Percentiles rank a stretch among this genome's conserved stretches.
Conservation (phyloP, 2,797 vertebrate genomes). For the Enteromius paludinosus region DNA sequence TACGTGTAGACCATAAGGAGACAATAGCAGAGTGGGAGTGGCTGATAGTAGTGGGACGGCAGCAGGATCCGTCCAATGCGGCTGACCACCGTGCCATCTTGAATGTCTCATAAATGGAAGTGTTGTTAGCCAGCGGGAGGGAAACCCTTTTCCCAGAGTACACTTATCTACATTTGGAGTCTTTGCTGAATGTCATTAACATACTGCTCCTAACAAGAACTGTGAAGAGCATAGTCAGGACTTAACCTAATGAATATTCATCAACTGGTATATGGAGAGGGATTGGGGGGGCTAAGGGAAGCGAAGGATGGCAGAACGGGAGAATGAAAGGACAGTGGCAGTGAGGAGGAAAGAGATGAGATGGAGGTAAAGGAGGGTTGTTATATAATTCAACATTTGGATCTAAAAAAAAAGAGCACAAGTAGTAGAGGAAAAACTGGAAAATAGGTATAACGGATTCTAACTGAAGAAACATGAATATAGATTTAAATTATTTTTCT, state of each 20-base stretch:
- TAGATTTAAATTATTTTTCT: neutral
- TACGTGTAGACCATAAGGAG: neutral
- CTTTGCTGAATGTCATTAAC: slow-evolving; percentile 53
- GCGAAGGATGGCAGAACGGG: slow-evolving; percentile 77
- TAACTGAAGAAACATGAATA: neutral
- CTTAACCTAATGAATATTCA: slow-evolving; percentile 79
- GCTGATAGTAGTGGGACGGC: slow-evolving; percentile 26
- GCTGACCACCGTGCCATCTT: slow-evolving; percentile 69
- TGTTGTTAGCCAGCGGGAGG: slow-evolving; percentile 69
- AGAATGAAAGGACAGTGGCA: slow-evolving; percentile 71
- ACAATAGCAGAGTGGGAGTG: slow-evolving; percentile 29
- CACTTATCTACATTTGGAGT: slow-evolving; percentile 68
- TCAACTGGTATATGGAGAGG: slow-evolving; percentile 66
- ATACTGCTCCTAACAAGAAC: slow-evolving; percentile 80
- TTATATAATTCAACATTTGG: neutral
- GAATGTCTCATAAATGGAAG: slow-evolving; percentile 70
- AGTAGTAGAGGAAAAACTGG: neutral
- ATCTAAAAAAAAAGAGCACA: neutral
- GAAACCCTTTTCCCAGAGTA: slow-evolving; percentile 68
- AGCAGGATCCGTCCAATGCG: slow-evolving; percentile 55
- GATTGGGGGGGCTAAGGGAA: slow-evolving; percentile 76
- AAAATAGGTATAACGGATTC: neutral
- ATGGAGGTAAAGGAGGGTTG: slow-evolving; percentile 34
- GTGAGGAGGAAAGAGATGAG: slow-evolving; percentile 69
- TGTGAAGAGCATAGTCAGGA: slow-evolving; percentile 83